A percentile compares a stretch with the other conserved stretches of the same genome.
Conservation (phyloP, 2,113 vertebrate species). For the Rhombomys opimus region DNA sequence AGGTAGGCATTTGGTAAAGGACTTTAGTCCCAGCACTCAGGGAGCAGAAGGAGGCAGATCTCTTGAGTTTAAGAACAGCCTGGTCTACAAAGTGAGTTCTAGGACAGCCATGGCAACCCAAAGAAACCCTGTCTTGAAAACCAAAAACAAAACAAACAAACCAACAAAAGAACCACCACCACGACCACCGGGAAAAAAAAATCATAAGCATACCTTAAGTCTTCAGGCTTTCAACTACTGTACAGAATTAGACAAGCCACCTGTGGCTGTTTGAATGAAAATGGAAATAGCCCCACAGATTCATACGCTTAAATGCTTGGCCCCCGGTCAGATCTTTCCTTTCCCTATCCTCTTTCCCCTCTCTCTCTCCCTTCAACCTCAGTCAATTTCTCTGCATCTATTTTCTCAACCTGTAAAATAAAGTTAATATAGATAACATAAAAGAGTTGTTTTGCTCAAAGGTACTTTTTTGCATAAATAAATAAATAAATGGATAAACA, state of each 20-base stretch:
- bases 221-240: neutral
- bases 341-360: too few species aligned
- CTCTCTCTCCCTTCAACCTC: too few species aligned
- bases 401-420: constrained; percentile 40
- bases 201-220: neutral
- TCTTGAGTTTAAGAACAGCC: neutral
- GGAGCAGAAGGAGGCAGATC: neutral
- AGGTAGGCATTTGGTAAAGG: neutral
- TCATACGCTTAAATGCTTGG: too few species aligned
- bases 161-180: too few species aligned
- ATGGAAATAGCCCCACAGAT: too few species aligned
- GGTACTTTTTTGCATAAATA: neutral
- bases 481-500: too few species aligned
- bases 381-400: neutral
- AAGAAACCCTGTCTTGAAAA: neutral
- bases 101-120: neutral
- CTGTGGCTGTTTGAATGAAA: too few species aligned
- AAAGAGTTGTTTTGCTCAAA: constrained; percentile 38
- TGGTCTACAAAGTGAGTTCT: neutral
- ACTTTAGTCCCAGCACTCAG: neutral
- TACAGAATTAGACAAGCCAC: neutral
- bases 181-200: neutral
- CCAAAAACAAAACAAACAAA: too few species aligned
- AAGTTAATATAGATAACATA: neutral
- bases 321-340: too few species aligned